Base-by-base conservation (phyloP, 1,140 invertebrate genomes). In the Cydia pomonella region DNA sequence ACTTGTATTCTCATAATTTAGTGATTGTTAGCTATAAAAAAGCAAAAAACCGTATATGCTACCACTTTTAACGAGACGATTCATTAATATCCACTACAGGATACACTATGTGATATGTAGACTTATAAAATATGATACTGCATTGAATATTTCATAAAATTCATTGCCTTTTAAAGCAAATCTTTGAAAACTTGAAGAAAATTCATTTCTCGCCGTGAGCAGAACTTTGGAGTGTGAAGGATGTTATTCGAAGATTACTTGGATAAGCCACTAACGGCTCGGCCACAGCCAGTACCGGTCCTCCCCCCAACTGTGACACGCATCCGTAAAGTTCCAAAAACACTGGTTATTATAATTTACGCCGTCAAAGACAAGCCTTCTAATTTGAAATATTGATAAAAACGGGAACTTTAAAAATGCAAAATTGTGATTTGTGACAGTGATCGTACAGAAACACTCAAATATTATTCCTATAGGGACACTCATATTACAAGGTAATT, bases 381-480 rank as follows among this genome's bases (percentile, higher is more conserved):
- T 82, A 84, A 88, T 88, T 90, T 85, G 77, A 89, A 90, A 82
- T 82, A 79, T 82, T 86, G 75, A 77, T 73, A 73, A 80, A 81
- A 86, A 85, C 64, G 72, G 84, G 84, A 81, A 84, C 75, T 77
- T 83, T 77, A 80, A 87, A 91, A 91, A 90, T 92, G 84, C 86
- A 87, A 88, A 87, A 89, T 91, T 93, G 90, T 92, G 86, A 92
- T 93, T 93, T 92, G 90, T 93, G 93, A 93, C 91, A 88, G 88
- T 93, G 88, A 89, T 89, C 82, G 85, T 86, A 88, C 77, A 88
- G 79, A 85, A 88, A 88, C 88, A 88, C 90, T 91, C 79, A 76
- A 86, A 87, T 85, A 69, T 69, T 69, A 87, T 85, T 83, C 87
- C 88, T 87, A 90, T 82, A 83, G 87, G 87, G 84, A 87, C 87